A percentile compares a stretch with the other conserved stretches of the same genome.
Evolutionary conservation across 2,113 vertebrate species (phyloP).

Genomic region (Nerophis lumbriciformis): DNA sequence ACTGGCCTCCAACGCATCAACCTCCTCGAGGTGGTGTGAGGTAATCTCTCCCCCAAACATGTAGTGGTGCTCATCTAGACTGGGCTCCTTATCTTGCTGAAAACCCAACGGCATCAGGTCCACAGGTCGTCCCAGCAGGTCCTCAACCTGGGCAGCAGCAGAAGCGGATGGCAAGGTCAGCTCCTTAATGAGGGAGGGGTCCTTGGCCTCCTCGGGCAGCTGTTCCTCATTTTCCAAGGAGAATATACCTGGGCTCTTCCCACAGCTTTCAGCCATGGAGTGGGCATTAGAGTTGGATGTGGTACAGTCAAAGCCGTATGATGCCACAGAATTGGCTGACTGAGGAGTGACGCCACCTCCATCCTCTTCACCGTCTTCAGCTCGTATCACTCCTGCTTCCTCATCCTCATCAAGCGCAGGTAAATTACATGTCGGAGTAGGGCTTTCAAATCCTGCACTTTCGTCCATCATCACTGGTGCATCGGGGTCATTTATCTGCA

Average conservation of each 20-base stretch:
- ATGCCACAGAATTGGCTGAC: conserved; percentile 76
- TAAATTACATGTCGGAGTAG: conserved; percentile 45
- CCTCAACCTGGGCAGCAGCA: conserved; percentile 44
- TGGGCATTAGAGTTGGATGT: conserved; percentile 75
- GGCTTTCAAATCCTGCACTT: conserved; percentile 57
- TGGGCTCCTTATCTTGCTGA: conserved; percentile 31
- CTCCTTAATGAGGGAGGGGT: conserved; percentile 75
- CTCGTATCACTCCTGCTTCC: conserved; percentile 47
- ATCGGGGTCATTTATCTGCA: conserved; percentile 69
- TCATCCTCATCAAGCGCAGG: conserved; percentile 63
- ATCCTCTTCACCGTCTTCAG: conserved; percentile 60
- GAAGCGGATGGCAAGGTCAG: conserved; percentile 60
- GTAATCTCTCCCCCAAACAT: conserved; percentile 59
- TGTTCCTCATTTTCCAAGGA: conserved; percentile 78
- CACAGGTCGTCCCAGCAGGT: conserved; percentile 60
- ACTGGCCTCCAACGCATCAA: conserved; percentile 47
- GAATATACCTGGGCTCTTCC: conserved; percentile 78
- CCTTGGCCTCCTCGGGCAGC: conserved; percentile 72
- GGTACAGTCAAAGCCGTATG: conserved; percentile 77
- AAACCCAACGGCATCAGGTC: conserved; percentile 69
- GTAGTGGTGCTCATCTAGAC: conserved; percentile 62
- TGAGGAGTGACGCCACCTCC: conserved; percentile 71
- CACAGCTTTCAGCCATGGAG: conserved; percentile 76
- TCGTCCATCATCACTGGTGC: conserved; percentile 40
- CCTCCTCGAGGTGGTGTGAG: conserved; percentile 39